Percentiles rank a stretch among this genome's conserved stretches.
phyloP scores from a whole-genome alignment of 2,888 invertebrate species.

The Dioctria linearis region DNA sequence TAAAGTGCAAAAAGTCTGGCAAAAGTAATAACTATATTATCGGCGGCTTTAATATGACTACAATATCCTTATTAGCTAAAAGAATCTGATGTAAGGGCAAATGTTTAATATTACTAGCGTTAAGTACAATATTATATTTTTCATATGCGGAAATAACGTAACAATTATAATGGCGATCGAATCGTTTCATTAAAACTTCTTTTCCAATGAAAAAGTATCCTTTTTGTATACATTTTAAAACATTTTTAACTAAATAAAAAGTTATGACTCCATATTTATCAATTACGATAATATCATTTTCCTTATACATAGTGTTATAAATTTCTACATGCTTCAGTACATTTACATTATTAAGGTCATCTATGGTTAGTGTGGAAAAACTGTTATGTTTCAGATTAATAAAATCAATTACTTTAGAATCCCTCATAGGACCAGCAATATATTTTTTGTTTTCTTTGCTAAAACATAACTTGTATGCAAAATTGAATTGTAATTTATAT shows the following conservation, averaged over 20 bases:
- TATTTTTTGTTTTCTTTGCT: slow-evolving; percentile 1
- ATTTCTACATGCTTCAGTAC: background rate
- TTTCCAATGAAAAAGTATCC: slow-evolving; percentile 1
- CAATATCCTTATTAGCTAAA: background rate
- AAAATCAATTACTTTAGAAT: background rate
- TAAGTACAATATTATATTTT: background rate
- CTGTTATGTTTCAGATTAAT: background rate
- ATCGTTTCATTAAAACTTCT: slow-evolving; percentile 3
- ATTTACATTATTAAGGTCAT: background rate
- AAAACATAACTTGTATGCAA: background rate
- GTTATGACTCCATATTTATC: background rate
- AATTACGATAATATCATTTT: background rate
- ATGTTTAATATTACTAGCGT: background rate
- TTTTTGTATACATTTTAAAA: background rate
- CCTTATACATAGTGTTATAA: background rate
- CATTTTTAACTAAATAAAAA: background rate
- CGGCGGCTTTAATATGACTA: background rate
- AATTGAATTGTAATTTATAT: slow-evolving; percentile 4
- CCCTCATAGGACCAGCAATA: background rate
- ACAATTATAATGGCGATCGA: background rate
- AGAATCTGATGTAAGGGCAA: background rate
- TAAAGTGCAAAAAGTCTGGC: too few species aligned
- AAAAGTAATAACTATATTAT: background rate
- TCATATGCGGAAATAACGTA: background rate
- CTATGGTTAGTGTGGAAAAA: background rate